Conservation (phyloP, 2,888 invertebrate species). For the Drosophila ochracea region DNA sequence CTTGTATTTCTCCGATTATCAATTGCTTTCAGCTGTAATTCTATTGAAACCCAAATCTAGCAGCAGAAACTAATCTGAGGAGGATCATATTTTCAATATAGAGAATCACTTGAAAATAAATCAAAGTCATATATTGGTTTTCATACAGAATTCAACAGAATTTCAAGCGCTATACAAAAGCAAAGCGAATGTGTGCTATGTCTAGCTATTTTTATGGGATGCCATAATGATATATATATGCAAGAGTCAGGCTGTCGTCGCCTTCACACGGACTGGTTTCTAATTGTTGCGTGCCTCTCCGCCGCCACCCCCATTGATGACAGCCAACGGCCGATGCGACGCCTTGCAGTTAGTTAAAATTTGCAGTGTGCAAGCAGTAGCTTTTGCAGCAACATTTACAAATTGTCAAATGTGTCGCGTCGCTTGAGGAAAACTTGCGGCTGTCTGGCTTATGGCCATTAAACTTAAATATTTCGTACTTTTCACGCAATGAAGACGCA, state of each 20-base stretch:
- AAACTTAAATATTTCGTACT: conserved; percentile 39
- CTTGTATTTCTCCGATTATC: neutral
- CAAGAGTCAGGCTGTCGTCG: conserved; percentile 59
- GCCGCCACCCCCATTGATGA: conserved; percentile 8
- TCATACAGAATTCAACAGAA: neutral
- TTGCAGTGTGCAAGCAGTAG: conserved; percentile 1
- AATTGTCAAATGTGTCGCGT: conserved; percentile 56
- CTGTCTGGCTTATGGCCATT: conserved; percentile 21
- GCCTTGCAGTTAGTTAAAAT: conserved; percentile 5
- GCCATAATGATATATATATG: conserved; percentile 42
- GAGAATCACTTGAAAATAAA: neutral
- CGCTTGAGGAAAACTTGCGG: conserved; percentile 15
- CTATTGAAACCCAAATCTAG: neutral
- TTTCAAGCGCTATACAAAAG: neutral
- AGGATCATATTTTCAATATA: neutral
- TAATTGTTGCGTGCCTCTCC: conserved; percentile 59
- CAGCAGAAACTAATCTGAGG: neutral
- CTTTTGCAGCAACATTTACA: conserved; percentile 38
- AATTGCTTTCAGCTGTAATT: neutral
- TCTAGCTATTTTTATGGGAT: conserved; percentile 5
- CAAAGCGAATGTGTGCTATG: conserved; percentile 2
- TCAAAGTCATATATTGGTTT: neutral
- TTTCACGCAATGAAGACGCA: conserved; percentile 41
- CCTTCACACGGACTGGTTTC: conserved; percentile 66
- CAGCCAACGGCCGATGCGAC: conserved; percentile 19